Base-by-base conservation (phyloP, 2,797 vertebrate species). In the Anabas testudineus region DNA sequence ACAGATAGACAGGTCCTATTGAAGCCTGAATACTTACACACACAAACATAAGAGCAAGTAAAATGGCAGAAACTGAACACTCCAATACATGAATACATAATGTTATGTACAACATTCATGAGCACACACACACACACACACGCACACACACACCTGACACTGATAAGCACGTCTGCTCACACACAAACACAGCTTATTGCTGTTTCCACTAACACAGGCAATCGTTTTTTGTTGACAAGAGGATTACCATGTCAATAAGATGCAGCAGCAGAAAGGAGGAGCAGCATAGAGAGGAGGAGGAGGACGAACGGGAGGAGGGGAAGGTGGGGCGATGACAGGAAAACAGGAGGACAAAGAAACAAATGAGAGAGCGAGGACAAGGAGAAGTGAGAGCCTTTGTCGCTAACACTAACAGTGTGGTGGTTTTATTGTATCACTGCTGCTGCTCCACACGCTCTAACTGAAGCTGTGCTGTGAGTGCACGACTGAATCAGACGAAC, bases 221-320 rank as follows among this genome's bases (percentile, higher is more conserved):
- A 32, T 55, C 22, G 71, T 59, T 74, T 55, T 77, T 55, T 73
- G 78, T 79, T 78, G 82, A 87, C 87, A 75, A 71, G 67, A 73
- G 83, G 85, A 88, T 88, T 84, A 88, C 15, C 55, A 28, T 48
- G 83, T 82, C 78, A 82, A 85, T 72, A 64, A 59, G 49, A 69
- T 59, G 28, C 18, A 48, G 51, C 46, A 51, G 68, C 10, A 69
- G 53, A 22, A 19, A 66, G 52, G 55, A 58, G 49, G 48, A 56
- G 60, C 7, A 54, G 49, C 37, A 67, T 52, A n/a, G 70, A 7
- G 32, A 54, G n/a, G 37, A 19, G 46, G 48, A 61, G 30, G 47
- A 42, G 14, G 51, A 32, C 32, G n/a, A 8, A 7, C 32, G 24
- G 24, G 24, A 24, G 24, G 24, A 24, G 24, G 24, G 24, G 24